Percentiles rank a stretch among this genome's conserved stretches.
Evolutionary conservation across 2,888 invertebrate species (phyloP).

Genomic region (Thalpophila matura): DNA sequence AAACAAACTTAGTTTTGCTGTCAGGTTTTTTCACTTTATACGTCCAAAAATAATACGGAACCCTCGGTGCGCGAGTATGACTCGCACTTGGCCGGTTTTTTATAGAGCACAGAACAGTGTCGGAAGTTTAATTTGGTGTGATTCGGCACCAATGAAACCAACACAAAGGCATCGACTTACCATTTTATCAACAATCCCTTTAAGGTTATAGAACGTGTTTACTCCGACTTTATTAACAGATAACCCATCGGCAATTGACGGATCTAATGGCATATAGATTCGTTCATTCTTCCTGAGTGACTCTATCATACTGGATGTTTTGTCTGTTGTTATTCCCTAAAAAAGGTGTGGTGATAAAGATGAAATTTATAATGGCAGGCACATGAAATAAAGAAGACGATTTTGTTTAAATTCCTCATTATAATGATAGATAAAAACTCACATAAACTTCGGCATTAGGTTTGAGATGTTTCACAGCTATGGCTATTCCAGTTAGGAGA

Average conservation of each 20-base stretch:
- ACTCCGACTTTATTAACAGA: constrained; percentile 82
- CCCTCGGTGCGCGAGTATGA: too few species aligned
- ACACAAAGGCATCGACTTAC: constrained; percentile 67
- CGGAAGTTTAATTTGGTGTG: too few species aligned
- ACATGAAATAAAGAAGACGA: too few species aligned
- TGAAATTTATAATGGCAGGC: too few species aligned
- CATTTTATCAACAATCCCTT: constrained; percentile 85
- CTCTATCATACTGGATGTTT: constrained; percentile 83
- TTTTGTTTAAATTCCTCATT: neutral
- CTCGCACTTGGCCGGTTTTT: too few species aligned
- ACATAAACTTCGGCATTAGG: constrained; percentile 96
- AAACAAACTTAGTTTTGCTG: too few species aligned
- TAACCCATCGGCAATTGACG: constrained; percentile 96
- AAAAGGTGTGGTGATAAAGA: neutral
- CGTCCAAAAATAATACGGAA: too few species aligned
- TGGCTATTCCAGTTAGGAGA: constrained; percentile 95
- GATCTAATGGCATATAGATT: constrained; percentile 91
- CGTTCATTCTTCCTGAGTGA: constrained; percentile 93
- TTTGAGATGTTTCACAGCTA: constrained; percentile 96
- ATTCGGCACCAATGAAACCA: too few species aligned
- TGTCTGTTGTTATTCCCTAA: constrained; percentile 84
- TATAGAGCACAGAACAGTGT: too few species aligned
- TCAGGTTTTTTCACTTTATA: too few species aligned
- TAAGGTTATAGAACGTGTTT: constrained; percentile 82
- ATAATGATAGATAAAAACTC: constrained; percentile 75